These are phyloP conservation scores for Oryzaephilus surinamensis DNA, from an alignment of 1,140 invertebrate genomes.

Conservation along the genomic window DNA sequence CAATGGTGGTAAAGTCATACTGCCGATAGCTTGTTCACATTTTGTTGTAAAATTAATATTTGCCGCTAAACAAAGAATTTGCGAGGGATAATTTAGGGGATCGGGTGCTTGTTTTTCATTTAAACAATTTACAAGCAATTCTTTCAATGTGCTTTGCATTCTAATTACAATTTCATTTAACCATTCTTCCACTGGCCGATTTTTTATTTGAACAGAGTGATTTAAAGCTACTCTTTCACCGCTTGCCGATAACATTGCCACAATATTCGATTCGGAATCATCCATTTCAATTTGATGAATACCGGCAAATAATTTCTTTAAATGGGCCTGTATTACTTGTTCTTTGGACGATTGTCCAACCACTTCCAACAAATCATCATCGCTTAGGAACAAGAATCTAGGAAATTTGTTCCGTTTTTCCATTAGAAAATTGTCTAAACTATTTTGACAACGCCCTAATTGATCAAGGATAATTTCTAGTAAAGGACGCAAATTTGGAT, in stretches of 20 bases:
- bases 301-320: slow-evolving; percentile 93
- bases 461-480: slow-evolving; percentile 78
- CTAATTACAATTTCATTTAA: slow-evolving; percentile 65
- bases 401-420: slow-evolving; percentile 91
- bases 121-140: slow-evolving; percentile 59
- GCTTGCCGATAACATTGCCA: slow-evolving; percentile 68
- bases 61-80: slow-evolving; percentile 64
- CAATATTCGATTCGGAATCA: slow-evolving; percentile 50
- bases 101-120: slow-evolving; percentile 49
- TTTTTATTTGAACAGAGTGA: slow-evolving; percentile 62
- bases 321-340: slow-evolving; percentile 78
- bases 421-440: slow-evolving; percentile 88
- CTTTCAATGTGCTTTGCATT: slow-evolving; percentile 70
- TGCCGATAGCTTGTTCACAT: slow-evolving; percentile 68
- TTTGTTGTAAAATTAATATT: slow-evolving; percentile 70
- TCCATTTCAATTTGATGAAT: slow-evolving; percentile 65
- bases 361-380: slow-evolving; percentile 92
- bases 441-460: slow-evolving; percentile 83
- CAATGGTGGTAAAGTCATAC: slow-evolving; percentile 48
- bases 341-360: slow-evolving; percentile 81
- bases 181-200: slow-evolving; percentile 84
- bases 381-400: slow-evolving; percentile 91
- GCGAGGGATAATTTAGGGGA: slow-evolving; percentile 71
- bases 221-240: slow-evolving; percentile 73
- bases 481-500: slow-evolving; percentile 61